A percentile compares a stretch with the other conserved stretches of the same genome.
Evolutionary conservation across 2,888 invertebrate genomes (phyloP).

Genomic region (Cerastis rubricosa): DNA sequence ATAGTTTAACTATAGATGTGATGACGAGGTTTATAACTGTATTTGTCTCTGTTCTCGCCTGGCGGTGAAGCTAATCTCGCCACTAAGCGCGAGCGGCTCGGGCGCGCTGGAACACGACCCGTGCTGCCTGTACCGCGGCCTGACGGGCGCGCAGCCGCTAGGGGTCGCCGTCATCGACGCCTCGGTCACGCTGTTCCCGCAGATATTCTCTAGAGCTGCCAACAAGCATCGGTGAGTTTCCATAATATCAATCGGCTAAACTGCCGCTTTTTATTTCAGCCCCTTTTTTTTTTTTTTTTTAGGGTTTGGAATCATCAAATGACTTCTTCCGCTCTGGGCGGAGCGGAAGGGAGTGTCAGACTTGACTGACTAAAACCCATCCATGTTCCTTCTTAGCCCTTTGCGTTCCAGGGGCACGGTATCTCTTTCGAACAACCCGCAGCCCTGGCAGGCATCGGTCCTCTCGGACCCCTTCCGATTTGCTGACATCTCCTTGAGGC

Average conservation of each 20-base stretch:
- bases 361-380: too few relatives aligned
- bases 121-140: constrained; percentile 96
- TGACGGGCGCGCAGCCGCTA: constrained; percentile 92
- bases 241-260: not conserved
- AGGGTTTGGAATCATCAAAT: too few relatives aligned
- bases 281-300: too few relatives aligned
- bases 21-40: not conserved
- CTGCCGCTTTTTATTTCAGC: too few relatives aligned
- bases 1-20: not conserved
- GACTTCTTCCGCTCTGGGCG: too few relatives aligned
- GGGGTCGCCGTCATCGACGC: constrained; percentile 99
- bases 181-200: constrained; percentile 97
- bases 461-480: too few relatives aligned
- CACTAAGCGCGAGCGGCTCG: constrained; percentile 98
- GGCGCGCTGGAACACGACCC: constrained; percentile 99
- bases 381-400: too few relatives aligned
- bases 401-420: too few relatives aligned
- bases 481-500: too few relatives aligned
- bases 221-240: constrained; percentile 95
- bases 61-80: constrained; percentile 93
- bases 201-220: constrained; percentile 98
- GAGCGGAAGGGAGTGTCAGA: too few relatives aligned
- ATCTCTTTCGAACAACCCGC: too few relatives aligned
- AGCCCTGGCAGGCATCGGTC: too few relatives aligned
- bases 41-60: not conserved